Evolutionary conservation across 2,888 invertebrate genomes (phyloP), one percentile per base, ranked within the genome.

Genomic region (Phasia obesa): DNA sequence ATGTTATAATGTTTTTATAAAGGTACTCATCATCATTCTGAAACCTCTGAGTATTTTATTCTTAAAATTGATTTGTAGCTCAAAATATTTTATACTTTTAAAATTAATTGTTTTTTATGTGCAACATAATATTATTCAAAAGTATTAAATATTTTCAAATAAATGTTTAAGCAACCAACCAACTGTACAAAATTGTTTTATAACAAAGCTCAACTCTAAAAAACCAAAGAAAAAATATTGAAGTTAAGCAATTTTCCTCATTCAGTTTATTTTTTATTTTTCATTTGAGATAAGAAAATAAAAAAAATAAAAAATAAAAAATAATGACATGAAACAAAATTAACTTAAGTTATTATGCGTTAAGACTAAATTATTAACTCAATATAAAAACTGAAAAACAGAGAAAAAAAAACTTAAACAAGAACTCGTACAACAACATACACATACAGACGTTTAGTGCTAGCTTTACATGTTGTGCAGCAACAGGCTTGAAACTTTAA

Each of bases 311-410:
- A 11, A 70, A 11, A 4, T 27, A 27, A 42, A n/a, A 64, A 57
- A 57, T 51, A 53, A 27, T 19, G 11, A 13, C 38, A 62, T 47
- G 38, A 49, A 78, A 70, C 35, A 23, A 79, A 79, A 83, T 83
- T 79, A 67, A 79, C 79, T 79, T 71, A 79, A 79, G 78, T 83
- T 75, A 75, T 83, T 79, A 79, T 60, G 64, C 64, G 74, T 65
- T 67, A 75, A 75, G 70, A 79, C 75, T 71, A 65, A 82, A 75
- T 79, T 79, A 83, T 79, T 67, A 79, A 75, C 73, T 55, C 35
- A 51, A 62, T 35, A 49, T 47, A 62, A 73, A 59, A 65, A 65
- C 23, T 53, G 38, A 69, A 23, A 15, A 11, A 27, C 15, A 31
- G 15, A 38, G 4, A 47, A 17, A 44, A 35, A 4, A 44, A 69